These are phyloP conservation scores for Leptobrachium ailaonicum DNA, from an alignment of 2,113 vertebrate genomes.

Conservation along the genomic window DNA sequence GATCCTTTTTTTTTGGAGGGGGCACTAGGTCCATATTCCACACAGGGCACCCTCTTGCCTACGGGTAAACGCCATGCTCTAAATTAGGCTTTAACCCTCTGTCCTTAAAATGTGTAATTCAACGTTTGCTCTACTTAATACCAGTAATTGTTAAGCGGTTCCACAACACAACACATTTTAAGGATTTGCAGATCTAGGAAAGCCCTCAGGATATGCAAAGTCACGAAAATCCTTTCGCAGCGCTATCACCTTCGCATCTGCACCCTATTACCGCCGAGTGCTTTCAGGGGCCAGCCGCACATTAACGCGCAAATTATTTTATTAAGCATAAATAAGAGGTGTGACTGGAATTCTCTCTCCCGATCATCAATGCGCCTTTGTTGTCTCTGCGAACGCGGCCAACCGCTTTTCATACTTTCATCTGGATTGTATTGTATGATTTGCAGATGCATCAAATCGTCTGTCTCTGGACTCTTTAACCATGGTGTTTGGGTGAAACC, in stretches of 20 bases:
- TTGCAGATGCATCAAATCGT: too few relatives aligned
- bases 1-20: neutral
- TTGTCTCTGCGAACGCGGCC: too few relatives aligned
- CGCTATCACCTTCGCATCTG: neutral
- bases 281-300: neutral
- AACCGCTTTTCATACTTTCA: too few relatives aligned
- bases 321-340: neutral
- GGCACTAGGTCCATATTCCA: too few relatives aligned
- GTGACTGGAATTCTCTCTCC: neutral
- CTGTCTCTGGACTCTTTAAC: too few relatives aligned
- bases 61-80: neutral
- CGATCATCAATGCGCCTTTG: neutral
- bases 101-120: too few relatives aligned
- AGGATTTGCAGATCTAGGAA: neutral
- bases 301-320: neutral
- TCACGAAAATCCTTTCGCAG: neutral
- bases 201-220: neutral
- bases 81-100: neutral
- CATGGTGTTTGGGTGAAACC: too few relatives aligned
- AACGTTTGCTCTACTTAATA: too few relatives aligned
- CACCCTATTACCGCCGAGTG: neutral
- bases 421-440: neutral
- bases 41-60: too few relatives aligned
- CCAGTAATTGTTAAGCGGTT: too few relatives aligned
- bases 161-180: too few relatives aligned